Conservation (phyloP, 2,888 invertebrate species). For the Caradrina kadenii region DNA sequence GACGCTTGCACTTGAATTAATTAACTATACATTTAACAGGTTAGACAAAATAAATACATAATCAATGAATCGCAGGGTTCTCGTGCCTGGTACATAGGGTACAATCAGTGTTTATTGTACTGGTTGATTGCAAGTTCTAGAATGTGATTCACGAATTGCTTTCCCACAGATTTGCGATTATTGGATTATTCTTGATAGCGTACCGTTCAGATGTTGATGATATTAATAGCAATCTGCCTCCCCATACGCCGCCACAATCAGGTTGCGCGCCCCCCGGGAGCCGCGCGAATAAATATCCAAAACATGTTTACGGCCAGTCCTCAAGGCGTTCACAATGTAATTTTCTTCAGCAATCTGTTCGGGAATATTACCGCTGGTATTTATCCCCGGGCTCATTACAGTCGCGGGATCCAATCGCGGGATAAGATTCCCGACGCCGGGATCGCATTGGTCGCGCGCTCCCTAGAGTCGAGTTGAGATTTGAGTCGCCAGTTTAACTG, state of each 20-base stretch:
- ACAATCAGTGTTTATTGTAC: conserved; percentile 7
- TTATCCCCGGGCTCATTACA: conserved; percentile 84
- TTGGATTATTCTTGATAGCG: conserved; percentile 17
- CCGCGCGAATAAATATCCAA: conserved; percentile 67
- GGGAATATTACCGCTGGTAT: conserved; percentile 79
- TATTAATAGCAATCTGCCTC: conserved; percentile 48
- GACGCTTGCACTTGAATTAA: not conserved
- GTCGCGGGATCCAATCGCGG: conserved; percentile 80
- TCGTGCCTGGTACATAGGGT: not conserved
- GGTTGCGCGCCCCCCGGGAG: conserved; percentile 47
- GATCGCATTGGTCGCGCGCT: conserved; percentile 80
- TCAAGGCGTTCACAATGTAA: conserved; percentile 73
- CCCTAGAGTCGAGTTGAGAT: conserved; percentile 78
- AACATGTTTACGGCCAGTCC: conserved; percentile 71
- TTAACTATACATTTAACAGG: not conserved
- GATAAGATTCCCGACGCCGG: conserved; percentile 67
- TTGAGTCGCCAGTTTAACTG: conserved; percentile 68
- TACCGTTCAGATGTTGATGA: conserved; percentile 25
- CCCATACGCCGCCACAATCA: conserved; percentile 49
- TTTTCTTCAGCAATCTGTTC: conserved; percentile 78
- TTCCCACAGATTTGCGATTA: conserved; percentile 24
- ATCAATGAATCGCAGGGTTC: not conserved
- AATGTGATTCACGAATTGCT: conserved; percentile 8
- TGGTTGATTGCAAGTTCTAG: not conserved
- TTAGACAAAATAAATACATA: not conserved